Conservation (phyloP, 2,888 invertebrate genomes). For the Agrilus cyanescens region DNA sequence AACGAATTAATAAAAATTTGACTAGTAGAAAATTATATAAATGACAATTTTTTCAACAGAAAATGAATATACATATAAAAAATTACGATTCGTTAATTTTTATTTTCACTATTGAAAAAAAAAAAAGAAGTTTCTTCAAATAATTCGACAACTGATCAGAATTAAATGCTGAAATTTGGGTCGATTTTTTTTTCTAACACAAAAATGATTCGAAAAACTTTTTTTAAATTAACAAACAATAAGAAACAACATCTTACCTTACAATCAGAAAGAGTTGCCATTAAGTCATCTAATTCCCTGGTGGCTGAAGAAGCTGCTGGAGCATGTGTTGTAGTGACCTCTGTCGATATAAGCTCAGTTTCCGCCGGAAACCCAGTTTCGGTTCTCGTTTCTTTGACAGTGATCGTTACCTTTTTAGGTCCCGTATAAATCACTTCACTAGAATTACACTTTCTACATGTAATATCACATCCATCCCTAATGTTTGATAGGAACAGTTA, state of each 20-base stretch:
- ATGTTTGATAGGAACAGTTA: not conserved
- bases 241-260: conserved; percentile 53
- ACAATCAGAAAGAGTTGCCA: conserved; percentile 91
- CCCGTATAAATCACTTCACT: conserved; percentile 36
- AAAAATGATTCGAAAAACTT: not conserved
- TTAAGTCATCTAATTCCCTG: conserved; percentile 87
- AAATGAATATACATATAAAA: no score
- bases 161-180: no score
- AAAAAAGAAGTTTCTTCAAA: no score
- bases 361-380: conserved; percentile 42
- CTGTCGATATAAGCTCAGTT: conserved; percentile 41
- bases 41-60: no score
- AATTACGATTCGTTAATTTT: no score
- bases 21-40: no score
- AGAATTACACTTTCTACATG: conserved; percentile 9
- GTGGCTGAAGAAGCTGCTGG: conserved; percentile 75
- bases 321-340: conserved; percentile 40
- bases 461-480: not conserved
- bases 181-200: not conserved
- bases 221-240: not conserved
- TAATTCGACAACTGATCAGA: no score
- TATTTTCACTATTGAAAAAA: no score
- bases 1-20: no score
- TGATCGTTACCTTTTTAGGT: conserved; percentile 45
- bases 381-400: conserved; percentile 47